Evolutionary conservation across 2,888 invertebrate genomes (phyloP).

Genomic region (Petrophora chlorosata): DNA sequence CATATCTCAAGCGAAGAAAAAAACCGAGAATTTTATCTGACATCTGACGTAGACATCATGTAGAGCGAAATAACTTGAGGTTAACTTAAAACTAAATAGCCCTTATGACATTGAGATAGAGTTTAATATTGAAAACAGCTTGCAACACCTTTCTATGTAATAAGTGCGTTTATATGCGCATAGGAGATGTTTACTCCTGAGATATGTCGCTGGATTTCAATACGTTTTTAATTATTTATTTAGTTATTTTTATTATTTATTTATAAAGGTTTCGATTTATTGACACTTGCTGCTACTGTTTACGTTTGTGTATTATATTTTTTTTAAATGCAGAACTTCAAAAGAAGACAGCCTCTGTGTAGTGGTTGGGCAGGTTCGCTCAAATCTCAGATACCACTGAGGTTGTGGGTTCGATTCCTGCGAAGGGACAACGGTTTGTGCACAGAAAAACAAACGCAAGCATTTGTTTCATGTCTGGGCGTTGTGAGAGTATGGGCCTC

Average conservation of each 20-base stretch:
- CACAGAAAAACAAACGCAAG: no score
- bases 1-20: constrained; percentile 4
- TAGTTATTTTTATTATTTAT: neutral
- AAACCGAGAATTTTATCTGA: constrained; percentile 16
- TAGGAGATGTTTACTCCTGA: constrained; percentile 5
- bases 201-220: constrained; percentile 20
- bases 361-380: no score
- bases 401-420: no score
- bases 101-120: neutral
- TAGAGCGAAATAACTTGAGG: neutral
- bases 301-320: no score
- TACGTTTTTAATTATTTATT: constrained; percentile 2
- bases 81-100: neutral
- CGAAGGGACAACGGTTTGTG: no score
- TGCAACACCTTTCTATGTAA: neutral
- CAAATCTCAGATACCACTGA: no score
- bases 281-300: neutral
- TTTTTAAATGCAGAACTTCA: neutral
- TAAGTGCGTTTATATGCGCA: constrained; percentile 12
- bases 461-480: no score
- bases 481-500: no score
- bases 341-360: no score
- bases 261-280: constrained; percentile 4
- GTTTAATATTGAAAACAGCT: neutral
- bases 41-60: constrained; percentile 14